Evolutionary conservation across 1,140 invertebrate species (phyloP).

Genomic region (Latrodectus geometricus): DNA sequence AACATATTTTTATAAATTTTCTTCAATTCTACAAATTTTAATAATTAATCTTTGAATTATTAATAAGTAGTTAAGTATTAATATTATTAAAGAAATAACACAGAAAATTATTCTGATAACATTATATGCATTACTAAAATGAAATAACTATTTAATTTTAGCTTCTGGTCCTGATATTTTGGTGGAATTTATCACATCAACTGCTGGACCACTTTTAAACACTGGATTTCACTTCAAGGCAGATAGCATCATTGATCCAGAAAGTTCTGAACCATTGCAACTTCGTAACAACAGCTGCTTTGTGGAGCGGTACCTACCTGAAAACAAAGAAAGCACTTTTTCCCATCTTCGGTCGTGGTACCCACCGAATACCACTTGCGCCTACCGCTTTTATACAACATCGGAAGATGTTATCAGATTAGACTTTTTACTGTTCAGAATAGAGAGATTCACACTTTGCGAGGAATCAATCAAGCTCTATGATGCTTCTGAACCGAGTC

Average conservation of each 20-base stretch:
- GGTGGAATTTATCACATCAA: slow-evolving; percentile 90
- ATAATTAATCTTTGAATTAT: no score
- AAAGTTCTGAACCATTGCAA: slow-evolving; percentile 53
- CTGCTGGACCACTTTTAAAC: slow-evolving; percentile 73
- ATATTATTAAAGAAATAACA: no score
- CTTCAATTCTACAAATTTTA: no score
- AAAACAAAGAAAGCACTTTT: slow-evolving; percentile 58
- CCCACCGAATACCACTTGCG: slow-evolving; percentile 64
- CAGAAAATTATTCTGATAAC: no score
- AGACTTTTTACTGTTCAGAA: slow-evolving; percentile 63
- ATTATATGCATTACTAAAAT: no score
- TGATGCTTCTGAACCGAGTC: slow-evolving; percentile 63
- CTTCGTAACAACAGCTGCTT: slow-evolving; percentile 63
- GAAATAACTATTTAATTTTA: not conserved
- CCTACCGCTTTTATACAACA: slow-evolving; percentile 62
- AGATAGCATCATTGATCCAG: slow-evolving; percentile 57
- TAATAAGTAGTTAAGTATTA: no score
- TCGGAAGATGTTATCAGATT: slow-evolving; percentile 62
- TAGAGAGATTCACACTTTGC: slow-evolving; percentile 64
- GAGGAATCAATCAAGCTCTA: slow-evolving; percentile 64
- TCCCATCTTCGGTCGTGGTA: slow-evolving; percentile 64
- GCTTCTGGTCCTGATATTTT: slow-evolving; percentile 89
- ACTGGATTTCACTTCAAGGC: slow-evolving; percentile 65
- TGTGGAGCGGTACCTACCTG: slow-evolving; percentile 61
- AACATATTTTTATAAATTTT: no score